A percentile compares a stretch with the other conserved stretches of the same genome.
Conservation (phyloP, 1,140 invertebrate genomes). For the Ruditapes philippinarum region DNA sequence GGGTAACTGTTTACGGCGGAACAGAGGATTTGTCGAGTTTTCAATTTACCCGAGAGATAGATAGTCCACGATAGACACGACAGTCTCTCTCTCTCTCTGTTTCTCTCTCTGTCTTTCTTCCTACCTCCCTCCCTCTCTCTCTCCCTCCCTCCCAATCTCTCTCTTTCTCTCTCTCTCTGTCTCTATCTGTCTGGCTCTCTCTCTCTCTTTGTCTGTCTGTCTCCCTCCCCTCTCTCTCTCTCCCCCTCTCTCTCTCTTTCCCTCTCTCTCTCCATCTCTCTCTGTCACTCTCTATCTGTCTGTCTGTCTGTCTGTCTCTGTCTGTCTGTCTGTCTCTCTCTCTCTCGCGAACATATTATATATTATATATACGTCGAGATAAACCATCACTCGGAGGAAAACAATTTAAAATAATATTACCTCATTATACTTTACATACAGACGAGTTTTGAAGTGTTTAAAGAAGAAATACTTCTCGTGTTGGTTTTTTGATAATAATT, state of each 20-base stretch:
- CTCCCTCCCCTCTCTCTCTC: constrained; percentile 47
- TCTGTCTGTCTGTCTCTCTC: constrained; percentile 7
- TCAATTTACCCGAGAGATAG: no score
- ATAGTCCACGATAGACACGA: no score
- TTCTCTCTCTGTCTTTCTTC: constrained; percentile 31
- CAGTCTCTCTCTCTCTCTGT: constrained; percentile 32
- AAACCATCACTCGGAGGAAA: no score
- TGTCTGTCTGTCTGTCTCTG: not conserved
- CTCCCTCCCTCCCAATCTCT: constrained; percentile 37
- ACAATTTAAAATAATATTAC: no score
- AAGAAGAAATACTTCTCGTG: not conserved
- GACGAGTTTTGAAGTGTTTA: not conserved
- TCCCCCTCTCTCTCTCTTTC: not conserved
- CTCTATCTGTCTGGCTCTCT: constrained; percentile 65
- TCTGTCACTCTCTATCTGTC: no score
- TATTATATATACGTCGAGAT: no score
- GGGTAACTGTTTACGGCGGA: no score
- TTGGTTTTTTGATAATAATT: not conserved
- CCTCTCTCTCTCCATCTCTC: no score
- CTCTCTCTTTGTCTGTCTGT: constrained; percentile 64
- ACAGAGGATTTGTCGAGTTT: no score
- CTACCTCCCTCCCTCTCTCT: constrained; percentile 38
- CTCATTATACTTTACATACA: not conserved
- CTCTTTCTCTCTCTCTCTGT: constrained; percentile 49
- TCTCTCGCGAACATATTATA: no score